Evolutionary conservation across 2,797 vertebrate genomes (phyloP).

Genomic region (Dromococcyx pavoninus): DNA sequence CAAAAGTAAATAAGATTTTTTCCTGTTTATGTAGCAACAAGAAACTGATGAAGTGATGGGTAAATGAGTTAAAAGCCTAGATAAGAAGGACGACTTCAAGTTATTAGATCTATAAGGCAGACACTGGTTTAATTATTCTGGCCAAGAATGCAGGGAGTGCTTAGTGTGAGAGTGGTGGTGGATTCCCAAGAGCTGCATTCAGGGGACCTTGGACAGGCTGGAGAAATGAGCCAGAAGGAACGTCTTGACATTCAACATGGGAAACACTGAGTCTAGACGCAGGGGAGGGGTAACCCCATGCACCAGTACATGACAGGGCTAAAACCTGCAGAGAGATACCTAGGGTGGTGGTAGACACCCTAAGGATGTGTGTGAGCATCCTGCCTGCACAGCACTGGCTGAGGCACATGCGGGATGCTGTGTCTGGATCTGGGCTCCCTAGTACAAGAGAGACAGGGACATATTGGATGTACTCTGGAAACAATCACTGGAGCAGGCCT

Average conservation of each 20-base stretch:
- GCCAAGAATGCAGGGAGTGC: rapidly evolving
- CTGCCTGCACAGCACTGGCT: neutral
- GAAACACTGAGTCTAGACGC: neutral
- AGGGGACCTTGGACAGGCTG: neutral
- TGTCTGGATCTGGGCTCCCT: neutral
- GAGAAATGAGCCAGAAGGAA: neutral
- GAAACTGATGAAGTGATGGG: neutral
- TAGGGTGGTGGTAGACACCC: too few species aligned
- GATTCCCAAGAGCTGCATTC: neutral
- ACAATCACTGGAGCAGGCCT: neutral
- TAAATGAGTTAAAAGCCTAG: neutral
- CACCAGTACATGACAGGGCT: rapidly evolving
- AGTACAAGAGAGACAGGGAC: neutral
- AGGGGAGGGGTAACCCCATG: neutral
- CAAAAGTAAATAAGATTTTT: neutral
- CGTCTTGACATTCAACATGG: too few species aligned
- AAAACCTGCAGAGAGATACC: neutral
- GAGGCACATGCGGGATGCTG: neutral
- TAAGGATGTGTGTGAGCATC: rapidly evolving
- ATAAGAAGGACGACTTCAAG: neutral
- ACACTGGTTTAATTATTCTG: neutral
- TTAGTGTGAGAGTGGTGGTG: rapidly evolving
- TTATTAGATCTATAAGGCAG: neutral
- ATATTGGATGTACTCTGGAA: too few species aligned
- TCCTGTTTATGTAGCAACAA: neutral